Percentiles rank a stretch among this genome's conserved stretches.
Conservation (phyloP, 2,797 vertebrate species). For the Falco peregrinus region DNA sequence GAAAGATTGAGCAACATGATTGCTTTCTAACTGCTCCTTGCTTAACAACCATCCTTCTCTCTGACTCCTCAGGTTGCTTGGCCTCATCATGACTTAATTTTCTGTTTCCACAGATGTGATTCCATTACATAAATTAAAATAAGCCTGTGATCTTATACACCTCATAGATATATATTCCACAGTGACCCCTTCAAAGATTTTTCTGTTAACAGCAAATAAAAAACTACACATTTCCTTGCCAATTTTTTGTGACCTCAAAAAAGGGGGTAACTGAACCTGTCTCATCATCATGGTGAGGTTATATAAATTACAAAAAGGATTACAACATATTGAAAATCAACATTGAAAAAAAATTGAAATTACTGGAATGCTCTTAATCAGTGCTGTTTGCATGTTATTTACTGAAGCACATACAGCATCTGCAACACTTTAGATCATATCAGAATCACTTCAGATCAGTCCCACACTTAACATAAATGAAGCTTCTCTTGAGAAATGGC, state of each 20-base stretch:
- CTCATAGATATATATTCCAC: slow-evolving; percentile 13
- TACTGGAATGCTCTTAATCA: slow-evolving; percentile 7
- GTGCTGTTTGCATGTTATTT: slow-evolving; percentile 36
- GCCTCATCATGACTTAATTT: slow-evolving; percentile 25
- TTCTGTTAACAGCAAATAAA: background rate
- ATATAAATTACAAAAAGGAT: slow-evolving; percentile 42
- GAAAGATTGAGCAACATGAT: slow-evolving; percentile 11
- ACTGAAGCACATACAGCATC: slow-evolving; percentile 11
- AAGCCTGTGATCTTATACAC: background rate
- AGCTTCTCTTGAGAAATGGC: slow-evolving; percentile 18
- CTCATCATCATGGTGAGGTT: background rate
- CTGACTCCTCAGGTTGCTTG: slow-evolving; percentile 16
- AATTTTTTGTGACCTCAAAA: background rate
- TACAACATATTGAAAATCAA: slow-evolving; percentile 25
- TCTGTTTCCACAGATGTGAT: slow-evolving; percentile 6
- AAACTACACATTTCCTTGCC: background rate
- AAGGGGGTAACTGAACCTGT: background rate
- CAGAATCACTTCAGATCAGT: slow-evolving; percentile 46
- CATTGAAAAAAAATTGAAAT: slow-evolving; percentile 27
- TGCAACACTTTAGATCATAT: slow-evolving; percentile 31
- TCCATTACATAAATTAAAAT: slow-evolving; percentile 27
- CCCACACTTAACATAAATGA: background rate
- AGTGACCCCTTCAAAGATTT: slow-evolving; percentile 18
- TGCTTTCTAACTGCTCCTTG: slow-evolving; percentile 39
- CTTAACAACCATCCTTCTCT: slow-evolving; percentile 18